A percentile compares a stretch with the other conserved stretches of the same genome.
phyloP scores from a whole-genome alignment of 2,888 invertebrate genomes.

The Diarsia mendica region DNA sequence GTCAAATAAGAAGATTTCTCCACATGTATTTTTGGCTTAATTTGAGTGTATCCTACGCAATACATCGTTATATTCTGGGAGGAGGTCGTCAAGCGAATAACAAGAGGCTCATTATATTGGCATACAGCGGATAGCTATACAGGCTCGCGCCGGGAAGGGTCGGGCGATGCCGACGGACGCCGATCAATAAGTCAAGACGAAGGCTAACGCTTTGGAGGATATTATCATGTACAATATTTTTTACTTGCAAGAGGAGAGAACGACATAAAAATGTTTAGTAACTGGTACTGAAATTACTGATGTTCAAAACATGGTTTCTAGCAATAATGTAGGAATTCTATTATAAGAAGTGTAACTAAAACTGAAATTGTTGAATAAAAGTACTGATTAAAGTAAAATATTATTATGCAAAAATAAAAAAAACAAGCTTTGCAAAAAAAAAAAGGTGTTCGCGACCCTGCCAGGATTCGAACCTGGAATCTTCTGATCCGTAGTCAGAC shows the following conservation, averaged over 20 bases:
- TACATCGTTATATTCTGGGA: not conserved
- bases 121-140: not conserved
- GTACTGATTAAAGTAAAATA: no score
- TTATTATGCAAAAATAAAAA: not conserved
- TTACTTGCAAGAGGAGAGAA: not conserved
- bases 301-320: not conserved
- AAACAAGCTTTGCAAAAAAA: not conserved
- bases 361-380: no score
- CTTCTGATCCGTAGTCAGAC: slow-evolving; percentile 93
- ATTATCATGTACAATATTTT: not conserved
- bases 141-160: slow-evolving; percentile 38
- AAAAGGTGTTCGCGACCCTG: slow-evolving; percentile 83
- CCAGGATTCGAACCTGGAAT: slow-evolving; percentile 93
- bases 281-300: not conserved
- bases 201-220: slow-evolving; percentile 6
- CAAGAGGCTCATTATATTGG: slow-evolving; percentile 40
- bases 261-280: not conserved
- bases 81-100: slow-evolving; percentile 21
- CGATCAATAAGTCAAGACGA: slow-evolving; percentile 67
- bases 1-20: not conserved
- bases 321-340: not conserved
- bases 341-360: not conserved
- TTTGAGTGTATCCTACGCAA: not conserved
- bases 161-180: slow-evolving; percentile 16
- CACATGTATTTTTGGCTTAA: not conserved